Conservation (phyloP, 1,140 invertebrate species). For the Zophobas morio region DNA sequence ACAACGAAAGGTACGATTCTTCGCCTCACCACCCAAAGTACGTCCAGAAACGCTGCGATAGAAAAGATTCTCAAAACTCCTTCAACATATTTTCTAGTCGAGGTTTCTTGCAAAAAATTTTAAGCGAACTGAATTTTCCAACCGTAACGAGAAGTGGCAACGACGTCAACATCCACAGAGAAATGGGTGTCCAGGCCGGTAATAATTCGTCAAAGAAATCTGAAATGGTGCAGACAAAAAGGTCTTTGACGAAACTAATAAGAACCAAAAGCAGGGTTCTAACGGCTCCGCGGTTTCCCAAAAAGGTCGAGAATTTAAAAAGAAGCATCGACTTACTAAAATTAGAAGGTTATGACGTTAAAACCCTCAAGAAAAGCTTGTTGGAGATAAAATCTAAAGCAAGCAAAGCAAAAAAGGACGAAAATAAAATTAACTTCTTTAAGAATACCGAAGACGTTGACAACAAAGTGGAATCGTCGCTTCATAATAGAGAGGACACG, state of each 20-base stretch:
- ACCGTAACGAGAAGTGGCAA: not conserved
- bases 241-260: slow-evolving; percentile 4
- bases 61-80: not conserved
- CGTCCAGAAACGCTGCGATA: not conserved
- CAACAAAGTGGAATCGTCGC: too few relatives aligned
- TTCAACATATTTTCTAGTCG: not conserved
- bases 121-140: slow-evolving; percentile 19
- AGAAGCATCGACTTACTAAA: not conserved
- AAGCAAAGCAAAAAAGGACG: not conserved
- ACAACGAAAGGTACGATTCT: not conserved
- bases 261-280: slow-evolving; percentile 5
- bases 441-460: too few relatives aligned
- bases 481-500: too few relatives aligned
- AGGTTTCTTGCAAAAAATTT: not conserved
- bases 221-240: not conserved
- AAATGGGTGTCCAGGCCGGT: not conserved
- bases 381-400: not conserved
- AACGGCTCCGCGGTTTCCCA: not conserved
- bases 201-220: not conserved
- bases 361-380: not conserved
- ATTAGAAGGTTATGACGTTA: not conserved
- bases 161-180: not conserved
- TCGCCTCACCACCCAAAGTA: not conserved
- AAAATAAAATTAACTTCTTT: too few relatives aligned
- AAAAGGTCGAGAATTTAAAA: slow-evolving; percentile 1